These are phyloP conservation scores for Phrynocephalus versicolor DNA, from an alignment of 2,113 vertebrate genomes.

Conservation along the genomic window DNA sequence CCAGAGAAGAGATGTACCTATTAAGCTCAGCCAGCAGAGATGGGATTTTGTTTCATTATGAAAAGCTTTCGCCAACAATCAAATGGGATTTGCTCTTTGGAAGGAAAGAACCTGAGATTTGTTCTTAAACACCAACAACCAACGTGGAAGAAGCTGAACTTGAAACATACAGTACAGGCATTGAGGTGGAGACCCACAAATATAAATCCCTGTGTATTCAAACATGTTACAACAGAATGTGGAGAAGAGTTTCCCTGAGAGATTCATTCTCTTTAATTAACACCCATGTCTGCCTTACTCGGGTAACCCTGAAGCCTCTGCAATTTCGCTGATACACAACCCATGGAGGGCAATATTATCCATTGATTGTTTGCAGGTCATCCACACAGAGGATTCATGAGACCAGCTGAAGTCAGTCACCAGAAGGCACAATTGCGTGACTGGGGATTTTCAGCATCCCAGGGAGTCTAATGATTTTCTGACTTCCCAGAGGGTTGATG, in stretches of 20 bases:
- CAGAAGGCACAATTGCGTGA: constrained; percentile 22
- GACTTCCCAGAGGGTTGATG: constrained; percentile 19
- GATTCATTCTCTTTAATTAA: neutral
- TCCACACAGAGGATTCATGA: neutral
- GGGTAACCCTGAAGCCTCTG: neutral
- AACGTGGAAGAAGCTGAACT: too few relatives aligned
- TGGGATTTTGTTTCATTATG: neutral
- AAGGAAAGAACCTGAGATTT: neutral
- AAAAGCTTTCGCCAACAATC: neutral
- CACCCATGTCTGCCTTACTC: neutral
- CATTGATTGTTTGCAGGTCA: neutral
- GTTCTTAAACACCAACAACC: neutral
- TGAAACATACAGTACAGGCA: too few relatives aligned
- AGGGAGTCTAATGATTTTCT: constrained; percentile 32
- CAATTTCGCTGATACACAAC: neutral
- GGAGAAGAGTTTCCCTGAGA: neutral
- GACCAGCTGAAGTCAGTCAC: constrained; percentile 10
- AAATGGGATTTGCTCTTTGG: neutral
- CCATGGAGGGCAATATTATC: neutral
- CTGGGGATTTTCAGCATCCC: constrained; percentile 24
- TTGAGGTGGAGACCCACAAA: too few relatives aligned
- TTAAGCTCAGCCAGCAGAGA: neutral
- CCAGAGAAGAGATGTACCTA: neutral
- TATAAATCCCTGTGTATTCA: too few relatives aligned
- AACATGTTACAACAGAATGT: too few relatives aligned